A percentile compares a stretch with the other conserved stretches of the same genome.
phyloP scores from a whole-genome alignment of 2,113 vertebrate genomes.

The Ochotona princeps region DNA sequence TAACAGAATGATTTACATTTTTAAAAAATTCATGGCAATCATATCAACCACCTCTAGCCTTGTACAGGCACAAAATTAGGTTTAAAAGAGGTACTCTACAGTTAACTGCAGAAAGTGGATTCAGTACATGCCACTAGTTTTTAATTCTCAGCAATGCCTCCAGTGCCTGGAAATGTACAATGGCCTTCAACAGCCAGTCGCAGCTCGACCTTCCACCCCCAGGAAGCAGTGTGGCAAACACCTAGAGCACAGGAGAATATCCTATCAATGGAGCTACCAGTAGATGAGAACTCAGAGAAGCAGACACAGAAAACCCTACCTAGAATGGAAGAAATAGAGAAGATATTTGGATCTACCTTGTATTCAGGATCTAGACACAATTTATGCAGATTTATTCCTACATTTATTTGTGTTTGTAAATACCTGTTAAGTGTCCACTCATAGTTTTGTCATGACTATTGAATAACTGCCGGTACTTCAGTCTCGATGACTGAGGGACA shows the following conservation, averaged over 20 bases:
- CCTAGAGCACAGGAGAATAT: not conserved
- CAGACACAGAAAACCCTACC: slow-evolving; percentile 4
- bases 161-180: not conserved
- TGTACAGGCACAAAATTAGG: not conserved
- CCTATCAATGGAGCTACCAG: not conserved
- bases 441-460: slow-evolving; percentile 99
- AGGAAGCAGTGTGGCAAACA: not conserved
- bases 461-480: slow-evolving; percentile 98
- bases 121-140: not conserved
- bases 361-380: not conserved
- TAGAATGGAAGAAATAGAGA: not conserved
- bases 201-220: not conserved
- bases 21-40: not conserved
- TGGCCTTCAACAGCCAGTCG: not conserved
- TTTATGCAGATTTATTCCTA: too few species aligned
- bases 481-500: slow-evolving; percentile 95
- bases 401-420: not conserved
- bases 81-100: not conserved
- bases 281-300: not conserved
- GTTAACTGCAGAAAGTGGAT: not conserved
- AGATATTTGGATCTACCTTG: not conserved
- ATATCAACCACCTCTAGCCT: not conserved
- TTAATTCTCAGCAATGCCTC: not conserved
- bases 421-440: slow-evolving; percentile 98
- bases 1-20: not conserved